Evolutionary conservation across 2,888 invertebrate genomes (phyloP), one percentile per base, ranked within the genome.

Genomic region (Euplagia quadripunctaria): DNA sequence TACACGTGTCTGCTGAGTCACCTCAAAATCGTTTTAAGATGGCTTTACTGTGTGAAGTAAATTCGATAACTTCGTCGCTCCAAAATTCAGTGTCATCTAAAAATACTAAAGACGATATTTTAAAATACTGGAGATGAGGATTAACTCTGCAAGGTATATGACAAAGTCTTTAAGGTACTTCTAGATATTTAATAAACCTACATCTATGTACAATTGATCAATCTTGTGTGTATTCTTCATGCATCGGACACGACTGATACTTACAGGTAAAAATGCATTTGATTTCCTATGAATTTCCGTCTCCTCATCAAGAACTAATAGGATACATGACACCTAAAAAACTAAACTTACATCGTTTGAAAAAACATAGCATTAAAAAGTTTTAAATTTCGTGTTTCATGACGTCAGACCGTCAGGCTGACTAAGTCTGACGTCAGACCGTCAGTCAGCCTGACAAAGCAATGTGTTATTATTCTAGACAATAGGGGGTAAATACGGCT

Each of bases 51-150:
- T 46, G 43, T 3, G 6, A 46, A 46, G 43, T 46, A 8, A 55
- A n/a, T 11, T 55, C 0, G n/a, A n/a, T 55, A 63, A 63, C 1
- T 2, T 31, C 2, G 12, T 49, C 2, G 14, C 3, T 20, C 16
- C 16, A 49, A 66, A 46, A 66, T 70, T 70, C 63, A 70, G 31
- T 64, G 70, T 51, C 63, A 41, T 64, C 58, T 68, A 61, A 61
- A 8, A 31, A 46, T 46, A 63, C 51, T 64, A 70, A 17, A 63
- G 4, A 42, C 8, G 63, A 20, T 64, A 41, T 16, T 42, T 31
- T 41, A 46, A 46, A 41, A 70, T 51, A 49, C 51, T 55, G 14
- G 42, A 64, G 12, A 41, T 6, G 1, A n/a, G 41, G 11, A 52
- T 41, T 52, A 52, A 51, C 55, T 55, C 42, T 55, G 51, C 51